Percentiles rank a stretch among this genome's conserved stretches.
Conservation (phyloP, 2,888 invertebrate genomes). For the Chrysodeixis includens region DNA sequence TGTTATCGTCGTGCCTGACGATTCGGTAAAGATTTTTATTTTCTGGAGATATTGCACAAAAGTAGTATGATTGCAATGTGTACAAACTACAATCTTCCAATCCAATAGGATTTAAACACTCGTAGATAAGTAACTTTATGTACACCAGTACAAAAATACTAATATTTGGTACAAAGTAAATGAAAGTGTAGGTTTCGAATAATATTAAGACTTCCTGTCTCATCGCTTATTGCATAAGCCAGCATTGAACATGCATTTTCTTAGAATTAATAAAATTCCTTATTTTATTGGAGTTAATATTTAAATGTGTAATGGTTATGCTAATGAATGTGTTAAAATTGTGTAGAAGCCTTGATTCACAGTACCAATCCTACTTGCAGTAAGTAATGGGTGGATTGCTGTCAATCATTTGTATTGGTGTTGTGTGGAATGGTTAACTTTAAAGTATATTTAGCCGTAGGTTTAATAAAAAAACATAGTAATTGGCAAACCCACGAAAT, state of each 20-base stretch:
- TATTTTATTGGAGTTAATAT: conserved; percentile 24
- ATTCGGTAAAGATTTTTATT: neutral
- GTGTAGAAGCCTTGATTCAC: conserved; percentile 16
- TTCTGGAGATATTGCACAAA: neutral
- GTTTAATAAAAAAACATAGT: conserved; percentile 29
- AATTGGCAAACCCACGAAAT: conserved; percentile 40
- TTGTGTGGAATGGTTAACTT: conserved; percentile 14
- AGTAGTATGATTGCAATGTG: neutral
- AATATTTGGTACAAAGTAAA: conserved; percentile 19
- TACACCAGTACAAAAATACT: conserved; percentile 22
- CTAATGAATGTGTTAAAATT: conserved; percentile 21
- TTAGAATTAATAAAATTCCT: conserved; percentile 27
- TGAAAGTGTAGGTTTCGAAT: conserved; percentile 6
- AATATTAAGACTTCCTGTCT: conserved; percentile 22
- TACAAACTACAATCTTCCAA: neutral
- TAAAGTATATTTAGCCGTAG: conserved; percentile 11
- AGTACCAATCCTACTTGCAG: conserved; percentile 5
- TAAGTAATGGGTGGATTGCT: conserved; percentile 27
- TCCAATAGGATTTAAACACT: conserved; percentile 8
- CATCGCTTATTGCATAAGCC: conserved; percentile 14
- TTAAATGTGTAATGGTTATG: conserved; percentile 34
- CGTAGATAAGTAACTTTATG: conserved; percentile 9
- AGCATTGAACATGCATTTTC: conserved; percentile 42
- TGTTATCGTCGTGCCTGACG: neutral
- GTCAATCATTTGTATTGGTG: conserved; percentile 6